A percentile compares a stretch with the other conserved stretches of the same genome.
phyloP scores from a whole-genome alignment of 2,888 invertebrate species.

The Eutolmus rufibarbis region DNA sequence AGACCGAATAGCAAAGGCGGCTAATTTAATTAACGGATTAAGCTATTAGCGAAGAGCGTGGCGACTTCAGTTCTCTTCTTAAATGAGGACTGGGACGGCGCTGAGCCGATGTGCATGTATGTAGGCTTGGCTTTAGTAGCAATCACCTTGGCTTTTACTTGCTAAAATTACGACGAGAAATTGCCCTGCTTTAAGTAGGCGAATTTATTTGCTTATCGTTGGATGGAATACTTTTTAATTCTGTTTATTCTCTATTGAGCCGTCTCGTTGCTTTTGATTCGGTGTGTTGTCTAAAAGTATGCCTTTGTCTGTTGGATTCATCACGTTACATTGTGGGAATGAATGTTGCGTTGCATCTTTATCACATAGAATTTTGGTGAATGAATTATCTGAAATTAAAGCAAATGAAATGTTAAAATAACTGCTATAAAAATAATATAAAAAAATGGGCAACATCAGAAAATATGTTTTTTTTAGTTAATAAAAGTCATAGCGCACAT shows the following conservation, averaged over 20 bases:
- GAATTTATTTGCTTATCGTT: neutral
- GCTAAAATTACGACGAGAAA: neutral
- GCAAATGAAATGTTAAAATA: neutral
- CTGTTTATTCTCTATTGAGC: neutral
- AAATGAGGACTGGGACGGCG: neutral
- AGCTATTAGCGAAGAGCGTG: neutral
- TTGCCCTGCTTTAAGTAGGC: neutral
- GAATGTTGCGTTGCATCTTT: neutral
- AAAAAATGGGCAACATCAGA: too few relatives aligned
- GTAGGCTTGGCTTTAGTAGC: neutral
- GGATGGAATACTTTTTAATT: neutral
- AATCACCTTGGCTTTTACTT: neutral
- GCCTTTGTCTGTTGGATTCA: neutral
- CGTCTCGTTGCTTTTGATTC: neutral
- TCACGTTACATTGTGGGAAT: slow-evolving; percentile 7
- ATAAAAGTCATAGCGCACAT: too few relatives aligned
- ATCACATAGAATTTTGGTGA: neutral
- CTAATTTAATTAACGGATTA: slow-evolving; percentile 38
- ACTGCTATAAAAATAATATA: neutral
- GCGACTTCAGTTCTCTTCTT: neutral
- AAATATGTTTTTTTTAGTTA: too few relatives aligned
- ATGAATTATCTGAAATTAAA: neutral
- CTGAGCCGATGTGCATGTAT: neutral
- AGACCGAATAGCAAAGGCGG: slow-evolving; percentile 1
- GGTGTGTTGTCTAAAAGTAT: neutral